phyloP scores from a whole-genome alignment of 2,797 vertebrate genomes.

The Artibeus lituratus region DNA sequence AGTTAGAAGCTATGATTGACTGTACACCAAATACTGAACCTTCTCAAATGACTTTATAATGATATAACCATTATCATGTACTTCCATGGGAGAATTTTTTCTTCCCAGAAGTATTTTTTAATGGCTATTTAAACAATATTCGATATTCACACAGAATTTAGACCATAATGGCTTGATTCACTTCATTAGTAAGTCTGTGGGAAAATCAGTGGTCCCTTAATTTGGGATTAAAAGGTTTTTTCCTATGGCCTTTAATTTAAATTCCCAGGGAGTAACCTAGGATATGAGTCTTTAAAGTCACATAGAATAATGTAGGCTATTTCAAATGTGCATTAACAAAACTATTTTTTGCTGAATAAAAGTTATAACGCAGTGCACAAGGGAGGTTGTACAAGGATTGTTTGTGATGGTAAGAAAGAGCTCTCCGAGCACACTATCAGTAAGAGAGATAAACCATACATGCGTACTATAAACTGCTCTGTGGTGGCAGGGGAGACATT shows the following conservation, averaged over 20 bases:
- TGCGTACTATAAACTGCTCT: neutral
- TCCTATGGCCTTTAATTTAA: constrained; percentile 57
- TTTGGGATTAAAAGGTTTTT: constrained; percentile 60
- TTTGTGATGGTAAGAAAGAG: neutral
- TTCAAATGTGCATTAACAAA: neutral
- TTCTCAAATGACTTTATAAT: constrained; percentile 72
- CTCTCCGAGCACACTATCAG: neutral
- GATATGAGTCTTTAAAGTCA: constrained; percentile 36
- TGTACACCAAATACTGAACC: constrained; percentile 34
- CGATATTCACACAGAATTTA: constrained; percentile 53
- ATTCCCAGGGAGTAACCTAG: constrained; percentile 21
- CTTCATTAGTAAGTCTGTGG: constrained; percentile 64
- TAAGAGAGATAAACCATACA: neutral
- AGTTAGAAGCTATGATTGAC: constrained; percentile 44
- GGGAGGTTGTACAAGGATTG: neutral
- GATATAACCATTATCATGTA: constrained; percentile 56
- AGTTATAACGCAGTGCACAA: neutral
- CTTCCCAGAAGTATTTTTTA: constrained; percentile 67
- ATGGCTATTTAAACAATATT: constrained; percentile 54
- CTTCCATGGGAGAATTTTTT: constrained; percentile 60
- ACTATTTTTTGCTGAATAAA: neutral
- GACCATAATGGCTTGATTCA: constrained; percentile 56
- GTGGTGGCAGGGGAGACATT: neutral
- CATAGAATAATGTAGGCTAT: neutral
- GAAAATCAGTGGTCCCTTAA: constrained; percentile 54